Conservation (phyloP, 2,113 vertebrate genomes). For the Laticauda laticaudata region DNA sequence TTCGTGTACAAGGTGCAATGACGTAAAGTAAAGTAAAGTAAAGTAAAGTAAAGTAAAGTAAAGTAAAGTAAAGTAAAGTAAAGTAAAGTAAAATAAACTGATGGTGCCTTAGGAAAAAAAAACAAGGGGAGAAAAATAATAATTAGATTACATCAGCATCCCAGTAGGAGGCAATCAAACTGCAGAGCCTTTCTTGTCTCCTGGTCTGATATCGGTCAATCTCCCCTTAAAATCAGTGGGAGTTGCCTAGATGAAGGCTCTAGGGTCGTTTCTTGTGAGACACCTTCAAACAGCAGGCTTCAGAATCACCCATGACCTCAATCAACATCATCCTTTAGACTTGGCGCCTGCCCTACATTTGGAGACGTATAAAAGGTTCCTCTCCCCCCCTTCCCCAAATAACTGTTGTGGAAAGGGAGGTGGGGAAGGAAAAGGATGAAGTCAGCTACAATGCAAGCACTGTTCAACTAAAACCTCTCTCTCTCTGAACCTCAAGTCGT, state of each 20-base stretch:
- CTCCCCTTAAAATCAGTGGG: slow-evolving; percentile 57
- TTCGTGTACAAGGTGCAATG: too few relatives aligned
- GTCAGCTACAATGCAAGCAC: background rate
- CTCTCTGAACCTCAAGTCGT: background rate
- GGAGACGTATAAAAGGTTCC: slow-evolving; percentile 35
- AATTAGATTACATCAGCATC: slow-evolving; percentile 59
- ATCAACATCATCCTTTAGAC: slow-evolving; percentile 6
- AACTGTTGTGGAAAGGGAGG: background rate
- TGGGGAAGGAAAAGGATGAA: background rate
- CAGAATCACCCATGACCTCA: slow-evolving; percentile 57
- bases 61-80: background rate
- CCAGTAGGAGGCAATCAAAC: slow-evolving; percentile 54
- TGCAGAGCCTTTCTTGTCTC: slow-evolving; percentile 54
- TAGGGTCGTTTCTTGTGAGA: slow-evolving; percentile 46
- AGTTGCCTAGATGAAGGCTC: slow-evolving; percentile 41
- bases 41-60: too few relatives aligned
- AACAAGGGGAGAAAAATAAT: slow-evolving; percentile 19
- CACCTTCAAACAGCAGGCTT: slow-evolving; percentile 53
- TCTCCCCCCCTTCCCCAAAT: background rate
- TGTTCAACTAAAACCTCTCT: background rate
- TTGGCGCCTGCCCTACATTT: slow-evolving; percentile 26
- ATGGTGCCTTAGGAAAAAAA: slow-evolving; percentile 15
- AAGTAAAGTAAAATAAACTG: background rate
- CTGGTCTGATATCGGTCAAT: slow-evolving; percentile 48
- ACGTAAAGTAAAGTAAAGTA: too few relatives aligned